Base-by-base conservation (phyloP, 2,888 invertebrate species). In the Trichogramma dendrolimi region DNA sequence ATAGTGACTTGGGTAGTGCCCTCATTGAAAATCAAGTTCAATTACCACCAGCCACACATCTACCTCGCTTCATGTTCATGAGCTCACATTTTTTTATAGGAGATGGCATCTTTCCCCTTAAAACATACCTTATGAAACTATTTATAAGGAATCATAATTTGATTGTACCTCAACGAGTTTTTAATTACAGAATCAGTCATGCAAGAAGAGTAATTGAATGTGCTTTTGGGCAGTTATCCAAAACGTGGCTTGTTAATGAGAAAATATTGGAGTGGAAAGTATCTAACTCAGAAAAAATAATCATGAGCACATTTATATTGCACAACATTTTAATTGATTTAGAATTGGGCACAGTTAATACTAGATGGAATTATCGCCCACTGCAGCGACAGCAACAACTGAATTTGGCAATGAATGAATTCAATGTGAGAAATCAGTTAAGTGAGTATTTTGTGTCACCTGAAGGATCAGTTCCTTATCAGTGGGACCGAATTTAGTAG, bases 401-500 rank as follows among this genome's bases (percentile, higher is more conserved):
- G 40, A 40, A 4, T 41, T 38, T 7, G 6, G 5, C 40, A 38
- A 39, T 52, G 8, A 8, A 6, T 40, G 39, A 52, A 52, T 64
- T 55, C 58, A 54, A 53, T 44, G 60, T 61, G 51, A 50, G 58
- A 60, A 57, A 58, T 38, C 39, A 43, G 44, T 53, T 62, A 53
- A 53, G 53, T 55, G 56, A 51, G 62, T 59, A 61, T 61, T 63
- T 68, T 55, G 66, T 48, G 8, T 48, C 48, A n/a, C 48, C 6
- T 48, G 48, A 7, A n/a, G 48, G 48, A 10, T 6, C 48, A 11
- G 48, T 48, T 48, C 48, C 4, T 2, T 48, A 14, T n/a, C 48
- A 48, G 4, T 48, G 48, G 48, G n/a, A 48, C 6, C 10, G 11
- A n/a, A 11, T 48, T 11, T 48, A 48, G 14, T 14, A 14, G 14